These are phyloP conservation scores for Centropus bengalensis DNA, from an alignment of 2,113 vertebrate genomes.

Conservation along the genomic window DNA sequence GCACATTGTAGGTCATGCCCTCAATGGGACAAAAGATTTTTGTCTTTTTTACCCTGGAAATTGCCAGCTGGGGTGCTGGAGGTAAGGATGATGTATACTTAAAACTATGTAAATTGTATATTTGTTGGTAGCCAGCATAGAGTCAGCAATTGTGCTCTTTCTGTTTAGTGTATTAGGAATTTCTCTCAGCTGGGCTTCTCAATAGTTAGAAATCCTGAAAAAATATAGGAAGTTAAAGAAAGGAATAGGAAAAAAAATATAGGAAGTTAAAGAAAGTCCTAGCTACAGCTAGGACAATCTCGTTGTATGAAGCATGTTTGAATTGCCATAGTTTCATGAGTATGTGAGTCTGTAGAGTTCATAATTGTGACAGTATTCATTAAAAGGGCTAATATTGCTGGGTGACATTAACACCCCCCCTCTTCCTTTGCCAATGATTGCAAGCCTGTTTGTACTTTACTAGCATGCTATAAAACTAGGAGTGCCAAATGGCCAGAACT, in stretches of 20 bases:
- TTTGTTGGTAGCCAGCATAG: neutral
- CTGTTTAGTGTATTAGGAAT: neutral
- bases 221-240: neutral
- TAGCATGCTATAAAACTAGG: neutral
- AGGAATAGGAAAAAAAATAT: neutral
- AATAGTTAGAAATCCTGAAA: neutral
- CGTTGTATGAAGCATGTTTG: neutral
- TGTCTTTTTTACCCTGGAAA: neutral
- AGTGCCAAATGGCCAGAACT: neutral
- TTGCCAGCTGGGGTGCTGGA: neutral
- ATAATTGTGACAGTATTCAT: neutral
- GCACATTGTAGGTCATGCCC: fast-evolving
- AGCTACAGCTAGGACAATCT: neutral
- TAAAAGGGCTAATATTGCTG: neutral
- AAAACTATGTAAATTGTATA: neutral
- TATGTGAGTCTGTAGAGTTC: neutral
- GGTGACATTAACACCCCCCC: neutral
- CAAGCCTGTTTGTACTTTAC: neutral
- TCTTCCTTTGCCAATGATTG: neutral
- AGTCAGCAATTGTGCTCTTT: neutral
- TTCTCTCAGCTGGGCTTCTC: neutral
- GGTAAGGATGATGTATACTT: neutral
- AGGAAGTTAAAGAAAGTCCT: neutral
- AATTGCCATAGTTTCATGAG: neutral
- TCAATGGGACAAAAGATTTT: neutral